Evolutionary conservation across 1,140 invertebrate genomes (phyloP), one percentile per base, ranked within the genome.

Genomic region (Cyrtorhinus lividipennis): DNA sequence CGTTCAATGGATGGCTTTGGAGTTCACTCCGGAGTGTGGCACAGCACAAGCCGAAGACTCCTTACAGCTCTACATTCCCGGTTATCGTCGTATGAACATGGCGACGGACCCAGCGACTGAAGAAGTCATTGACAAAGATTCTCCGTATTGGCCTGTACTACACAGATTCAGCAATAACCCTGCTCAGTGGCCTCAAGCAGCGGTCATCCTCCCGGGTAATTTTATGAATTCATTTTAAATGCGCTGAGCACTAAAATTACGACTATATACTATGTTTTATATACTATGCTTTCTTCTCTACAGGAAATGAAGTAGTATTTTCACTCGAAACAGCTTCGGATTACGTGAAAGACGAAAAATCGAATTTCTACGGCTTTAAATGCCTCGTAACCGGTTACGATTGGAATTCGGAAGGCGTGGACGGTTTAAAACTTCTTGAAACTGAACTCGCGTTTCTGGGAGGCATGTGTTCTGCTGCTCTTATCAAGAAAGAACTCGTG

Each of bases 31-130:
- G 0, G 83, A 87, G 60, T 95, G 92, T 76, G 83, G 90, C 44
- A 98, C 94, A 0, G 88, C 90, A 0, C 95, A 98, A 73, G 82
- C 86, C 0, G 95, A 98, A 75, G 95, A 98, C 77, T 86, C 85
- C 10, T 77, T 98, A 0, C 87, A 93, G 67, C 76, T 97, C 13
- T 95, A 84, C 68, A 86, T 90, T 71, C 88, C 87, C n/a, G 70
- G 67, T 2, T 22, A 26, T 24, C 25, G 20, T 20, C 56, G 45
- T 8, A 25, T 24, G n/a, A 38, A 24, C 46, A 24, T 48, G 18
- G 20, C 13, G 13, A 61, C 20, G 24, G 27, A 18, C 24, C 44
- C 60, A 48, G 24, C 1, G 38, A 56, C 38, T 44, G 48, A n/a
- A 63, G 30, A 63, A 66, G 24, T 53, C 3, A n/a, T 30, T n/a